These are phyloP conservation scores for Salmo trutta DNA, from an alignment of 2,797 vertebrate species.

Conservation along the genomic window DNA sequence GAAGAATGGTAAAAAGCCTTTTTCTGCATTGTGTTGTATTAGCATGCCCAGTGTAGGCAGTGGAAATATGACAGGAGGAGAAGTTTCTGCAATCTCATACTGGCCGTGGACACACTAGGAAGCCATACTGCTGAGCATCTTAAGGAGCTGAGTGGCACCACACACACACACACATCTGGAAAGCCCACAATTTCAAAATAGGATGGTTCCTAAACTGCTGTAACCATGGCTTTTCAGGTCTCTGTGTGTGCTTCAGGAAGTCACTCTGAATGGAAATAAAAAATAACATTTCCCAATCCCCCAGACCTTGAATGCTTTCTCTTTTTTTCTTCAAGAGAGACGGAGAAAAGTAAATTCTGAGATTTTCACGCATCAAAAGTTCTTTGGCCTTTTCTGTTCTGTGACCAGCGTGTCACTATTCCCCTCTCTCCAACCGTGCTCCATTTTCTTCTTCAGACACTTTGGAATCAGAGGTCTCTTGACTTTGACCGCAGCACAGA, in stretches of 20 bases:
- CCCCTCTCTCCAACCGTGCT: slow-evolving; percentile 26
- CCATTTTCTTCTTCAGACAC: slow-evolving; percentile 57
- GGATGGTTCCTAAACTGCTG: slow-evolving; percentile 74
- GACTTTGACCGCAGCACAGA: slow-evolving; percentile 50
- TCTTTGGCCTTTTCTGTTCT: slow-evolving; percentile 55
- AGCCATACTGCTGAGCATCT: slow-evolving; percentile 49
- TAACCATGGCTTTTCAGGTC: slow-evolving; percentile 46
- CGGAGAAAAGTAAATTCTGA: slow-evolving; percentile 63
- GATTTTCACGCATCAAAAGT: slow-evolving; percentile 70
- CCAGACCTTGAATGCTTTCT: slow-evolving; percentile 66
- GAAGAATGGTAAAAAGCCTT: slow-evolving; percentile 36
- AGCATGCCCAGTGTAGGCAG: slow-evolving; percentile 24
- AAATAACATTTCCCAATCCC: slow-evolving; percentile 75
- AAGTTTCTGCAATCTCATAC: slow-evolving; percentile 49
- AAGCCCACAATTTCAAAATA: slow-evolving; percentile 67
- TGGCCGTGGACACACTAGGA: slow-evolving; percentile 31
- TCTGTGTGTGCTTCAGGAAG: slow-evolving; percentile 60
- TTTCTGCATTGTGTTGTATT: slow-evolving; percentile 42
- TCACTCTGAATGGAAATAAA: slow-evolving; percentile 46
- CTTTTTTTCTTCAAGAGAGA: slow-evolving; percentile 55
- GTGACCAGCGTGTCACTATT: slow-evolving; percentile 49
- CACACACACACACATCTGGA: slow-evolving; percentile 46
- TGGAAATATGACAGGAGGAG: slow-evolving; percentile 43
- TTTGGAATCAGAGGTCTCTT: slow-evolving; percentile 56
- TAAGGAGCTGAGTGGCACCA: slow-evolving; percentile 57